Evolutionary conservation across 1,140 invertebrate species (phyloP), one percentile per base, ranked within the genome.

Genomic region (Zaprionus vittiger): DNA sequence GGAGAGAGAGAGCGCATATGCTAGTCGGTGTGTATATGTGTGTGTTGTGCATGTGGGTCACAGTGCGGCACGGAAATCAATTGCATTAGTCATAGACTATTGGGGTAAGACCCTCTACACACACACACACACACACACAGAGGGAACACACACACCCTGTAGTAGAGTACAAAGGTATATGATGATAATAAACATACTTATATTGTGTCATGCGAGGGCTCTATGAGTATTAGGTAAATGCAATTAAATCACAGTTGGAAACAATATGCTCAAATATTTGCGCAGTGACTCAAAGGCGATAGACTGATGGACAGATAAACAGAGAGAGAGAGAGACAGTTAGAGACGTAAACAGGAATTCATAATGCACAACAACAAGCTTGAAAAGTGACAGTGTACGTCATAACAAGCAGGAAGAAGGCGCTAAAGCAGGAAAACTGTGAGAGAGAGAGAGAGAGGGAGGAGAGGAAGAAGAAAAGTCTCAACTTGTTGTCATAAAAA

Each of bases 61-160:
- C 84, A 76, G 20, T 76, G 73, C 31, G 73, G 61, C 73, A 89
- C 73, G 83, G 77, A 86, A 86, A 86, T 83, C 83, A 89, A 85
- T 83, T 89, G 83, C 80, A 86, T 89, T 86, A 86, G 84, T 86
- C 83, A 86, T 87, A 68, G 59, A 31, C 74, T 54, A 57, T 49
- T 47, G 59, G 70, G 69, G 75, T 73, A 67, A 67, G 74, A 61
- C 74, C 63, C 49, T 20, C 47, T n/a, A 20, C 31, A 12, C 57
- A 26, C 24, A 66, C 54, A 66, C 38, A 66, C 38, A 52, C 22
- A 47, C 38, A 37, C 20, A 38, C 28, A 41, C 24, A 60, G 5
- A 38, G 24, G 37, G 14, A 7, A 54, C 17, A 34, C 28, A 15
- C 72, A 41, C 17, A 49, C n/a, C 24, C 47, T 20, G 11, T 14